These are phyloP conservation scores for Branchinecta lindahli DNA, from an alignment of 1,140 invertebrate species.

Conservation along the genomic window DNA sequence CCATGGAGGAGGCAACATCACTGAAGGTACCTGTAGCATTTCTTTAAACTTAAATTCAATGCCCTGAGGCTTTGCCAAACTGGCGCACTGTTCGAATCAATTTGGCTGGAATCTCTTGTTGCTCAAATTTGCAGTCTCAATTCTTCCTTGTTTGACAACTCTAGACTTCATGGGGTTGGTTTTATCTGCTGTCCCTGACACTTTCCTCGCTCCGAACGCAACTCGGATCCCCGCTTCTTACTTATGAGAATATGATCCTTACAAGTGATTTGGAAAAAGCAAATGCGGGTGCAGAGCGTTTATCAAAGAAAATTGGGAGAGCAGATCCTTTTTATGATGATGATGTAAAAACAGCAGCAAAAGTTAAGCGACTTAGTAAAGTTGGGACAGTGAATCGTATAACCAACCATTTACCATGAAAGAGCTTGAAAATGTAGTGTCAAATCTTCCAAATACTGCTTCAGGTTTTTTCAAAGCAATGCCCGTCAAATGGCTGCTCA, in stretches of 20 bases:
- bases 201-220: background rate
- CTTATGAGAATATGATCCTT: background rate
- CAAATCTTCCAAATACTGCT: slow-evolving; percentile 1
- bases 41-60: slow-evolving; percentile 2
- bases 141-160: slow-evolving; percentile 2
- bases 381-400: background rate
- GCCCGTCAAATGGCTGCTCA: background rate
- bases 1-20: background rate
- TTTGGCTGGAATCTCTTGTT: background rate
- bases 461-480: background rate
- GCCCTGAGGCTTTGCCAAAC: background rate
- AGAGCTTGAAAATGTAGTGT: background rate
- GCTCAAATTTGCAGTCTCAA: background rate
- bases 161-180: slow-evolving; percentile 4
- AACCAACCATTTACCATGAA: background rate
- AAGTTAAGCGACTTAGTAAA: slow-evolving; percentile 5
- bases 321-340: background rate
- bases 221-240: background rate
- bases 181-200: background rate
- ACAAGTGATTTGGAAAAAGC: background rate
- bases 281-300: background rate
- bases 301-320: background rate
- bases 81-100: background rate
- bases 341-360: background rate
- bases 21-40: background rate